Conservation (phyloP, 53 echinoderm and acorn worm genomes). For the Apostichopus leukothele region DNA sequence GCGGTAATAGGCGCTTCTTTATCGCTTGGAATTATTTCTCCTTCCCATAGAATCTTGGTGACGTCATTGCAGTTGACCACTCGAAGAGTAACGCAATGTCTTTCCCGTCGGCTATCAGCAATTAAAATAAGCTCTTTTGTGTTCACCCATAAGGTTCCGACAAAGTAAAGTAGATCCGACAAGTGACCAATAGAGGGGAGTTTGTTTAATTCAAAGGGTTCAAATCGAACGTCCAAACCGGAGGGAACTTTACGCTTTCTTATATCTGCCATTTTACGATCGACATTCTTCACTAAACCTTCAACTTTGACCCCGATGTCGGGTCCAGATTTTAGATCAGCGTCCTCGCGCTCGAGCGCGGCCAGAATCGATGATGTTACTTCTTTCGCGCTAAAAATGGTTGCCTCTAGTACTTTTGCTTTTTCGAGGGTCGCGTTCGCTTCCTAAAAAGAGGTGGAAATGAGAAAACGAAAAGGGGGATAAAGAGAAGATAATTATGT, state of each 20-base stretch:
- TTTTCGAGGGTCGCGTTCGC: constrained; percentile 5
- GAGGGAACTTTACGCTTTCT: background rate
- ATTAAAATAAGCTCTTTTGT: constrained; percentile 1
- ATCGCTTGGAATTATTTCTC: constrained; percentile 3
- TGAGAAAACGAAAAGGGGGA: background rate
- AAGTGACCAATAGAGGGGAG: constrained; percentile 21
- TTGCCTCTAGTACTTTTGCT: constrained; percentile 41
- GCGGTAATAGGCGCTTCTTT: constrained; percentile 15
- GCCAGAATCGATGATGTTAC: constrained; percentile 36
- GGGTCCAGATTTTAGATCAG: background rate
- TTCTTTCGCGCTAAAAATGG: constrained; percentile 38
- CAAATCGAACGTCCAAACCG: background rate
- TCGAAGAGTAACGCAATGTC: background rate
- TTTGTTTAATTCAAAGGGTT: background rate
- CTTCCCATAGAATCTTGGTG: constrained; percentile 6
- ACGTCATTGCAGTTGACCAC: background rate
- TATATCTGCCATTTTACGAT: constrained; percentile 16
- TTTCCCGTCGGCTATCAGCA: constrained; percentile 33
- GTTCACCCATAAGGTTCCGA: constrained; percentile 22
- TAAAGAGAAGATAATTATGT: too few relatives aligned
- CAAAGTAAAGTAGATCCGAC: constrained; percentile 18
- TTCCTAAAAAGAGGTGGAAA: constrained; percentile 4
- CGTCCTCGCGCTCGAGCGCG: constrained; percentile 42
- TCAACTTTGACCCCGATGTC: constrained; percentile 29
- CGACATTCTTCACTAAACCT: constrained; percentile 26